phyloP scores from a whole-genome alignment of 2,888 invertebrate genomes.

The Synanthedon formicaeformis region DNA sequence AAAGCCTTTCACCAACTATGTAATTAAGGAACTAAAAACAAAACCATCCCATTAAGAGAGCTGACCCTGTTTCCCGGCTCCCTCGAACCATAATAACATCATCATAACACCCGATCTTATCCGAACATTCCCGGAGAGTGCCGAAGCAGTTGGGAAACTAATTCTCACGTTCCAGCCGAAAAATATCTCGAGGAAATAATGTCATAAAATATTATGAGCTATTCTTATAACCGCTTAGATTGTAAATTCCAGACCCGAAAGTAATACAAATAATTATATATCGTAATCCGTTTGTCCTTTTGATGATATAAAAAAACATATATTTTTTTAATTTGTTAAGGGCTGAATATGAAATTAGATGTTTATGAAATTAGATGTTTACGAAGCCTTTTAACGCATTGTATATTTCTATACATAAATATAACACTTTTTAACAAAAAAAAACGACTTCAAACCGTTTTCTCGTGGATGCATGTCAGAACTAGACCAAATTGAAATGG shows the following conservation, averaged over 20 bases:
- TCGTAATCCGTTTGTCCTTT: neutral
- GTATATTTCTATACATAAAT: too few species aligned
- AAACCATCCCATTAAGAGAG: neutral
- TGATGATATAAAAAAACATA: neutral
- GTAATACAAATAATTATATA: neutral
- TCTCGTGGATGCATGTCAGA: too few species aligned
- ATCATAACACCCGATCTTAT: neutral
- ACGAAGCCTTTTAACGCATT: too few species aligned
- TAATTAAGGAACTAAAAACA: neutral
- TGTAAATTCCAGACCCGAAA: neutral
- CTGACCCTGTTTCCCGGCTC: neutral
- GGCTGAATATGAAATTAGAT: too few species aligned
- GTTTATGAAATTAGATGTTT: too few species aligned
- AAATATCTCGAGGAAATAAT: conserved; percentile 11
- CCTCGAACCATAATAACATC: neutral
- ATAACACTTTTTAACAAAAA: too few species aligned
- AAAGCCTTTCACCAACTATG: neutral
- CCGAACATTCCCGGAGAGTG: conserved; percentile 2
- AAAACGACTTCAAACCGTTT: too few species aligned
- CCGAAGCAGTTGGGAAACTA: neutral
- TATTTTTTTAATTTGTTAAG: too few species aligned
- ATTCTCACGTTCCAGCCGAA: conserved; percentile 5
- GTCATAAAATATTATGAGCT: conserved; percentile 13
- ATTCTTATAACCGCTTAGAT: neutral
- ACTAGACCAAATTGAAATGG: too few species aligned